These are phyloP conservation scores for Scaptodrosophila lebanonensis DNA, from an alignment of 1,140 invertebrate species.

Conservation along the genomic window DNA sequence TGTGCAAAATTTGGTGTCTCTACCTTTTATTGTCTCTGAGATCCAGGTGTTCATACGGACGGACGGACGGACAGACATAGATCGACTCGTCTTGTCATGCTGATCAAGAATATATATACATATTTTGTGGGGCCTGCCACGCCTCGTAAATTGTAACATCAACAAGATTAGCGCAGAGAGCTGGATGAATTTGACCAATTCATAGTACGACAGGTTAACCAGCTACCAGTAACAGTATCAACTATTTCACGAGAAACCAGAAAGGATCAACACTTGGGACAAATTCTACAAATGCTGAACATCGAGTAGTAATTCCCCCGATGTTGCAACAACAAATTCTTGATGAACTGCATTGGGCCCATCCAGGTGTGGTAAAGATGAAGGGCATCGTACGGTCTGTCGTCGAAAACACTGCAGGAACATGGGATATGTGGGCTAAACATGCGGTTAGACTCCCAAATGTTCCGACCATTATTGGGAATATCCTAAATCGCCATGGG, in stretches of 20 bases:
- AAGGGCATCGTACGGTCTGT: slow-evolving; percentile 74
- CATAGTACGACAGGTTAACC: slow-evolving; percentile 5
- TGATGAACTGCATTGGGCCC: slow-evolving; percentile 71
- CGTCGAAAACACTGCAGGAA: slow-evolving; percentile 48
- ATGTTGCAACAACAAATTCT: slow-evolving; percentile 43
- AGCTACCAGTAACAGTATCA: neutral
- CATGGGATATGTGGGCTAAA: neutral
- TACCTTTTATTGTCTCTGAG: no score
- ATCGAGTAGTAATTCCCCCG: neutral
- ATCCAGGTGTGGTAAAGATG: slow-evolving; percentile 77
- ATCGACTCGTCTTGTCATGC: no score
- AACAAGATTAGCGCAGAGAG: neutral
- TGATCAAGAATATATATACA: slow-evolving; percentile 43
- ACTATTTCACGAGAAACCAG: neutral
- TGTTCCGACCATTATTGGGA: slow-evolving; percentile 7
- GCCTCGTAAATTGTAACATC: neutral
- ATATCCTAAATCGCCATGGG: slow-evolving; percentile 7
- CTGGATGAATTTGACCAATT: slow-evolving; percentile 13
- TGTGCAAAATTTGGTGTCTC: no score
- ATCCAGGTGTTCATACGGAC: no score
- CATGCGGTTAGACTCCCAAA: slow-evolving; percentile 4
- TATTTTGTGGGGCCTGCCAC: slow-evolving; percentile 44
- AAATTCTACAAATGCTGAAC: neutral
- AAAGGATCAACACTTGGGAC: neutral
- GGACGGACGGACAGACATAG: no score